Base-by-base conservation (phyloP, 1,140 invertebrate species). In the Gonioctena quinquepunctata region DNA sequence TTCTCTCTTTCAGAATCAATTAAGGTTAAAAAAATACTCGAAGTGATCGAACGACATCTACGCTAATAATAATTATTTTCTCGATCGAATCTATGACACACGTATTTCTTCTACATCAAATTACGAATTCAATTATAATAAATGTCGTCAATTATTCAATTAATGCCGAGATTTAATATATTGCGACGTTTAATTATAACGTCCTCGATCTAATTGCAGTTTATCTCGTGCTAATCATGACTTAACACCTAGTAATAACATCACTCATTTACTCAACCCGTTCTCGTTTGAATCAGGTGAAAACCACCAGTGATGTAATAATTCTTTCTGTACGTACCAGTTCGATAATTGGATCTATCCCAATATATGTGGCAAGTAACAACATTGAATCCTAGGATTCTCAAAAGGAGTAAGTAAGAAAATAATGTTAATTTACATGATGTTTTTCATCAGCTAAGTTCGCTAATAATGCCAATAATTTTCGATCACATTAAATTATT, bases 201-300 rank as follows among this genome's bases (percentile, higher is more conserved):
- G 61, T 63, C 61, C 61, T 63, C 61, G 61, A 63, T 63, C 61
- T 28, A 63, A 63, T 63, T 63, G 42, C 27, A 63, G 61, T 63
- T 59, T 63, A 63, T 63, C 61, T 63, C 61, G 23, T 59, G 11
- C n/a, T 42, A 42, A 42, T 42, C 33, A 42, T n/a, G 33, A n/a
- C 33, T 11, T 42, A 42, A 42, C 33, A n/a, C 33, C 33, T 42
- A 2, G 33, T n/a, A 42, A 42, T 42, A 42, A 42, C 33, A 42
- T 42, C 33, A 42, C 33, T 11, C 33, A n/a, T 42, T 42, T 42
- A n/a, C 33, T 42, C n/a, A 42, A 42, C 33, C 11, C 11, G 33
- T 42, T 42, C 33, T 42, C 13, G 7, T 42, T 42, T n/a, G 33
- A 42, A 42, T 42, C 13, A 42, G 33, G 33, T 42, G 33, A 42